Conservation (phyloP, 2,888 invertebrate genomes). For the Mongoloraphidia duomilia region DNA sequence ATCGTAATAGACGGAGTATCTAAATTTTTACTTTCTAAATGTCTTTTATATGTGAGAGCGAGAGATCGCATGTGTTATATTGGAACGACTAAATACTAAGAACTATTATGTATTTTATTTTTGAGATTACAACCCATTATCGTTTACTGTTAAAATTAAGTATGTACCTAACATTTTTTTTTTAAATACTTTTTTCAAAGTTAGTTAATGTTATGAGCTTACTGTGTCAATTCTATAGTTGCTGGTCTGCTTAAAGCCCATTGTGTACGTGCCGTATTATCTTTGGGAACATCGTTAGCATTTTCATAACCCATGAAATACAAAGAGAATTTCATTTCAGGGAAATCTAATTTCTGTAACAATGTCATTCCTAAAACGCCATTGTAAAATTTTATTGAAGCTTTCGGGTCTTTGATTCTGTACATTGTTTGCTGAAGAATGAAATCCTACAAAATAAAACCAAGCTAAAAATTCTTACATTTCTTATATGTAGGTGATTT, state of each 20-base stretch:
- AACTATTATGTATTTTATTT: too few relatives aligned
- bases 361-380: conserved; percentile 83
- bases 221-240: conserved; percentile 88
- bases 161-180: too few relatives aligned
- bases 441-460: conserved; percentile 49
- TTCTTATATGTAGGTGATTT: too few relatives aligned
- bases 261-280: conserved; percentile 47
- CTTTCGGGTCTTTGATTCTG: conserved; percentile 81
- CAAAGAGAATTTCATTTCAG: conserved; percentile 74
- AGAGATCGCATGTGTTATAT: too few relatives aligned
- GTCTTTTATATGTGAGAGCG: too few relatives aligned
- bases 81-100: too few relatives aligned
- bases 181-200: too few relatives aligned
- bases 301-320: conserved; percentile 88
- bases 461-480: not conserved
- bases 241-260: conserved; percentile 78
- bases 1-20: too few relatives aligned
- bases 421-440: conserved; percentile 96
- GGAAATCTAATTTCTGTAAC: conserved; percentile 77
- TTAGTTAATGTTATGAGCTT: conserved; percentile 27
- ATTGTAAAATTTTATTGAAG: conserved; percentile 80
- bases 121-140: too few relatives aligned
- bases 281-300: conserved; percentile 53
- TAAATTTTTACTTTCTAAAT: too few relatives aligned
- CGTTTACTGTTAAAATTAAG: too few relatives aligned